A percentile compares a stretch with the other conserved stretches of the same genome.
Evolutionary conservation across 1,140 invertebrate genomes (phyloP).

Genomic region (Atta colombica): DNA sequence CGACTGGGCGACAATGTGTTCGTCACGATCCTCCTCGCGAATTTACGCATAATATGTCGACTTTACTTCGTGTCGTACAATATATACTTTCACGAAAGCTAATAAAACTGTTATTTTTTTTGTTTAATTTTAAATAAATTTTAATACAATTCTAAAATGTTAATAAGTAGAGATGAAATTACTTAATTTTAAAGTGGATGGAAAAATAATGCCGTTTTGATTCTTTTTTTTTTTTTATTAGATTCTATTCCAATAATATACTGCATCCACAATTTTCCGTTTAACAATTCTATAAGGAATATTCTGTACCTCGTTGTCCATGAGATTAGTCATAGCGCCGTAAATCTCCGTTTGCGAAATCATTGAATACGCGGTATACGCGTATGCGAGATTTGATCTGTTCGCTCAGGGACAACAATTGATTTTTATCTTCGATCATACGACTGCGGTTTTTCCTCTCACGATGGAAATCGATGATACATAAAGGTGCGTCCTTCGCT

Average conservation of each 20-base stretch:
- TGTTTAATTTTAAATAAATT: background rate
- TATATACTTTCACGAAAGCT: background rate
- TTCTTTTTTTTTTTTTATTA: background rate
- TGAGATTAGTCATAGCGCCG: constrained; percentile 32
- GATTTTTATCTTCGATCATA: constrained; percentile 63
- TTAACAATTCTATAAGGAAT: background rate
- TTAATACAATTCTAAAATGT: background rate
- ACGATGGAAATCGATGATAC: constrained; percentile 67
- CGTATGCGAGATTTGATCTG: constrained; percentile 69
- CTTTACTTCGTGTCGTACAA: background rate
- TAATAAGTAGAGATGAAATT: background rate
- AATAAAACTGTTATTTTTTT: background rate
- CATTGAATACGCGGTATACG: background rate
- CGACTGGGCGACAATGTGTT: background rate
- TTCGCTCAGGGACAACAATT: constrained; percentile 74
- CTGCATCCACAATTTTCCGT: background rate
- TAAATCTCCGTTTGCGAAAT: constrained; percentile 51
- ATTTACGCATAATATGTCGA: constrained; percentile 5
- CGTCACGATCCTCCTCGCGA: constrained; percentile 32
- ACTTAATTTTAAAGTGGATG: background rate
- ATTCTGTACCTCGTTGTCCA: constrained; percentile 6
- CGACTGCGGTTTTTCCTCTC: constrained; percentile 49
- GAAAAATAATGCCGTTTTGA: background rate
- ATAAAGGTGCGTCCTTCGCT: constrained; percentile 73
- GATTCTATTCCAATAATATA: background rate